Percentiles rank a stretch among this genome's conserved stretches.
Conservation (phyloP, 1,140 invertebrate genomes). For the Stenopsyche tienmushanensis region DNA sequence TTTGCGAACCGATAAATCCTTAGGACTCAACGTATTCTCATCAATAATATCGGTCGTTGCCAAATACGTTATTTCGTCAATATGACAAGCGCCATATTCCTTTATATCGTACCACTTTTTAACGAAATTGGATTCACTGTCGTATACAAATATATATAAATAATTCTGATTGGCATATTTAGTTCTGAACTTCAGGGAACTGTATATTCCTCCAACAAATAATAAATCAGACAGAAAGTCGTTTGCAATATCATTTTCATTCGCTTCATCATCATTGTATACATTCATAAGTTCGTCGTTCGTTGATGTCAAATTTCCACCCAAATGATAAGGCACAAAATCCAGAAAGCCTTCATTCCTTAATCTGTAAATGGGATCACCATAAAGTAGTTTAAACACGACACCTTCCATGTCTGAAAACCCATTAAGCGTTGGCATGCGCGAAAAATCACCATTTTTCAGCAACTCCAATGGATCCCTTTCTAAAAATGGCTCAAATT, state of each 20-base stretch:
- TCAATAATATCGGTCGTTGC: conserved; percentile 23
- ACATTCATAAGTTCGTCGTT: background rate
- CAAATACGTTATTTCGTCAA: conserved; percentile 41
- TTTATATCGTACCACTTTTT: conserved; percentile 1
- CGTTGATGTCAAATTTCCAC: background rate
- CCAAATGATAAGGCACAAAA: background rate
- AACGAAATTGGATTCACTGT: conserved; percentile 9
- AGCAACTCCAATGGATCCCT: conserved; percentile 43
- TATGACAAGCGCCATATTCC: conserved; percentile 35
- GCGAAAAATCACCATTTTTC: conserved; percentile 42
- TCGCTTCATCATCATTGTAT: background rate
- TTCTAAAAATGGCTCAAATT: conserved; percentile 36
- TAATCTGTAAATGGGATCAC: background rate
- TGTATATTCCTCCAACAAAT: conserved; percentile 1
- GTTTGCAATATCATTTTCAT: background rate
- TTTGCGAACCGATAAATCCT: conserved; percentile 37
- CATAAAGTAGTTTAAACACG: conserved; percentile 6
- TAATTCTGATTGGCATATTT: background rate
- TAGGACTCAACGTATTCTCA: background rate
- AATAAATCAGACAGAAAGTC: conserved; percentile 14
- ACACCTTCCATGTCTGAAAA: conserved; percentile 43
- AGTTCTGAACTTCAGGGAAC: background rate
- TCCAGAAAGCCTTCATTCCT: background rate
- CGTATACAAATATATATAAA: conserved; percentile 16
- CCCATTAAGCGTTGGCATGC: conserved; percentile 44